Base-by-base conservation (phyloP, 2,888 invertebrate genomes). In the Tachina grossa region DNA sequence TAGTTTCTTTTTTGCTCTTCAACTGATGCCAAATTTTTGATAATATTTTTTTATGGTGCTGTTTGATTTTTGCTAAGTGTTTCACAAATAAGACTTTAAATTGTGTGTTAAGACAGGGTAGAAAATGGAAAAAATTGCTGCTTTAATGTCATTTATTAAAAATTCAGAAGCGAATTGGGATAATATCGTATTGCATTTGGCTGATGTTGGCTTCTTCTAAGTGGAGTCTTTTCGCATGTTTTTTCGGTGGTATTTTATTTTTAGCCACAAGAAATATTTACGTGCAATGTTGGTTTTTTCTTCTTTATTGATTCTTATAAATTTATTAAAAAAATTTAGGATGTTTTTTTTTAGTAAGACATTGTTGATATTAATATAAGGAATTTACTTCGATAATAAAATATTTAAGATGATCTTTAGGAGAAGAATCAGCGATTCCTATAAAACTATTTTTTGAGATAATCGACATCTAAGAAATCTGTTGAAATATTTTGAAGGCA, bases 101-200 rank as follows among this genome's bases (percentile, higher is more conserved):
- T 63, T 81, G 77, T 69, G 53, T 66, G 53, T 66, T 84, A 45
- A 68, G 75, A 53, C 45, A 41, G 63, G 45, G 9, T 14, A 57
- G 19, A 47, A 63, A 61, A 72, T 69, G 59, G 55, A 59, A 61
- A 59, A 81, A 68, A 78, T 72, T 51, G 72, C 71, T 68, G 47
- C 61, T 83, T 80, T 83, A 80, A 66, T 83, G 85, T 83, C 76
- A 85, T 85, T 78, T 87, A 83, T 85, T 87, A 84, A 87, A 87
- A 86, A 87, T 87, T 87, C 87, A 87, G 87, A 84, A 87, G 85
- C 85, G 87, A 87, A 87, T 87, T 84, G 78, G 81, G 83, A 86
- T 87, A 85, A 85, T 84, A 87, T 83, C 77, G 61, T 80, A 66
- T 85, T 79, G 79, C 83, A 76, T 80, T 83, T 76, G 45, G 13